Evolutionary conservation across 2,113 vertebrate species (phyloP), one percentile per base, ranked within the genome.

Genomic region (Reinhardtius hippoglossoides): DNA sequence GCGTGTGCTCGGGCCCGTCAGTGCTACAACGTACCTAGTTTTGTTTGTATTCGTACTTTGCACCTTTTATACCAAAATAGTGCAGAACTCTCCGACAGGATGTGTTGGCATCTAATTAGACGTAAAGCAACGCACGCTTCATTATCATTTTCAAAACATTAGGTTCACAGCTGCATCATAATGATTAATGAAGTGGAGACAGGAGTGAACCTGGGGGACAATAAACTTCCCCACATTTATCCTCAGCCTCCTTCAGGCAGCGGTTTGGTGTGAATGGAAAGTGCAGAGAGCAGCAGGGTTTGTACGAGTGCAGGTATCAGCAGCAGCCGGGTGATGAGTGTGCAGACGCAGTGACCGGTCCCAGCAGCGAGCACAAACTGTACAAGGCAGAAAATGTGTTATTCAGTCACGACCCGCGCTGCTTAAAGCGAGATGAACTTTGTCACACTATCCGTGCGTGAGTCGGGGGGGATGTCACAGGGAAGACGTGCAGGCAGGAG

Each of bases 401-500:
- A 3, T 24, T n/a, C 70, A 54, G 50, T 16, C 0, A 12, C 52
- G 8, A 18, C 48, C 7, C 0, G 9, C 20, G 2, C 44, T 18
- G 12, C 31, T 48, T 40, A 48, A 16, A 40, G 55, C 23, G 7
- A 62, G 56, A 65, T 50, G 48, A 68, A 37, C 64, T 42, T n/a
- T 31, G 37, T 31, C 40, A 6, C 56, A 21, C 18, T 10, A 5
- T 21, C 40, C 10, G 8, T 16, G 7, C 8, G 15, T 21, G 26
- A 26, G 42, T 54, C 20, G 13, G 55, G 1, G 62, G 57, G 16
- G 27, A 7, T 46, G 2, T 61, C 16, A 50, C 0, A 68, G 50
- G 64, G 68, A 66, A 65, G 37, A 15, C 3, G 14, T 67, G 76
- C 42, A 35, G 66, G 44, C 76, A 48, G 76, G 35, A 26, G 60